Conservation (phyloP, 2,113 vertebrate genomes). For the Tetrax tetrax region DNA sequence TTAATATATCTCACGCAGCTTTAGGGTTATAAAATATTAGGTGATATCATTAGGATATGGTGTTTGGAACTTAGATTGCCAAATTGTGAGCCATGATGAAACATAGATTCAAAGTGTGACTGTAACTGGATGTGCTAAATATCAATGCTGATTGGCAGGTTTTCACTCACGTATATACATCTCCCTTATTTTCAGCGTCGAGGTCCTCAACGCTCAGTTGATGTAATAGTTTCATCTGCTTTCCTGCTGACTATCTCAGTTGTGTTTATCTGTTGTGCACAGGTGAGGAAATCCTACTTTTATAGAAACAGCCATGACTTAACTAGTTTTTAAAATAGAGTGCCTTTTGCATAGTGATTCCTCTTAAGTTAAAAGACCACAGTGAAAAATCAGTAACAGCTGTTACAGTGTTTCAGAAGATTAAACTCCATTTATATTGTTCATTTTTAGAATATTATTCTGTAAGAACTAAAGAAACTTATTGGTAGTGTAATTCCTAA, state of each 20-base stretch:
- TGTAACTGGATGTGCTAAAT: not conserved
- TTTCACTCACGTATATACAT: not conserved
- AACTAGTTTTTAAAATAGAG: not conserved
- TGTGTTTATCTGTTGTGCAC: slow-evolving; percentile 98
- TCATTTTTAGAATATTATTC: not conserved
- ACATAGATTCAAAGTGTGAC: not conserved
- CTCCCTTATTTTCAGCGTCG: slow-evolving; percentile 82
- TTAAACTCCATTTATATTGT: not conserved
- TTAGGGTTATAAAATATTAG: not conserved
- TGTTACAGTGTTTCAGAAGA: not conserved
- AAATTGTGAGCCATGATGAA: not conserved
- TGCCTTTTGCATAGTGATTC: not conserved
- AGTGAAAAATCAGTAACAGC: not conserved
- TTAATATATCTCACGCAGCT: not conserved
- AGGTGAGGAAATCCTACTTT: slow-evolving; percentile 79
- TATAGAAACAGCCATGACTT: not conserved
- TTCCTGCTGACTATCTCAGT: slow-evolving; percentile 95
- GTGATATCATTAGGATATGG: not conserved
- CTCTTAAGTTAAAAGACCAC: not conserved
- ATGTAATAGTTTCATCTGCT: slow-evolving; percentile 97
- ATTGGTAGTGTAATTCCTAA: not conserved
- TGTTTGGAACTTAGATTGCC: not conserved
- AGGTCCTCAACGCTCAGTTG: slow-evolving; percentile 95
- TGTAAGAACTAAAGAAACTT: not conserved
- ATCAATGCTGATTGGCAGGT: not conserved